These are phyloP conservation scores for Amblyraja radiata DNA, from an alignment of 2,797 vertebrate species.

Conservation along the genomic window DNA sequence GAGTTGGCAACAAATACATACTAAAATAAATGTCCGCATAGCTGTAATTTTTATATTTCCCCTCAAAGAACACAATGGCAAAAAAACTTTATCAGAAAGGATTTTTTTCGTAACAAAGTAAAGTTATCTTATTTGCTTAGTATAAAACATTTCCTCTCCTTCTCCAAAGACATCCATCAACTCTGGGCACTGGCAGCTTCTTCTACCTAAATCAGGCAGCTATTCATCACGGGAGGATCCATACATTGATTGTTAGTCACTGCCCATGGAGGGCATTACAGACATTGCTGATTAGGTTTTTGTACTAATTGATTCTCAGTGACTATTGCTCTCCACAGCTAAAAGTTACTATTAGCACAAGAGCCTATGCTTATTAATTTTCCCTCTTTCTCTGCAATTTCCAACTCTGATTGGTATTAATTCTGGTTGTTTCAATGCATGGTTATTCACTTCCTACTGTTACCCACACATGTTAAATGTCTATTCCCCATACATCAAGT, in stretches of 20 bases:
- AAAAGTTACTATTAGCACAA: background rate
- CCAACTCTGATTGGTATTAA: background rate
- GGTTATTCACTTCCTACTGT: background rate
- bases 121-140: background rate
- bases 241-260: background rate
- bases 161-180: background rate
- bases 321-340: too few relatives aligned
- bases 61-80: background rate
- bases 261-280: background rate
- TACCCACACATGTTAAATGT: background rate
- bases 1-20: background rate
- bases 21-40: background rate
- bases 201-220: background rate
- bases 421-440: background rate
- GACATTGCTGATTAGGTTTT: background rate
- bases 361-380: background rate
- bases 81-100: background rate
- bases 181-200: background rate
- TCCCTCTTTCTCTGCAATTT: background rate
- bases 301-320: background rate
- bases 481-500: too few relatives aligned
- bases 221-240: background rate
- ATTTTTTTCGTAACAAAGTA: background rate
- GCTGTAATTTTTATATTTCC: background rate
- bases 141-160: background rate